Evolutionary conservation across 2,888 invertebrate genomes (phyloP).

Genomic region (Hydroisotoma schaefferi): DNA sequence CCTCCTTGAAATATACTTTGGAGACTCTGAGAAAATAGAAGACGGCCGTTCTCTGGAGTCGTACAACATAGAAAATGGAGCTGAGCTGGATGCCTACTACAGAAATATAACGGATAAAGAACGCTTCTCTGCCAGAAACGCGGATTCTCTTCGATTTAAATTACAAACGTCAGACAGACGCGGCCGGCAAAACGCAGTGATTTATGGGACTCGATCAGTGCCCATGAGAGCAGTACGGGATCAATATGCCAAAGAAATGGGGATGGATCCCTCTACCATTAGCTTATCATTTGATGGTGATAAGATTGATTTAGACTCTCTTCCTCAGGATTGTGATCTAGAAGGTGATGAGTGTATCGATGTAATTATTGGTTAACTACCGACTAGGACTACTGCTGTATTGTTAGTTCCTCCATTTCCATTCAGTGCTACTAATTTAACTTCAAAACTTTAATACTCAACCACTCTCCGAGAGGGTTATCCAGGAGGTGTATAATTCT

Average conservation of each 20-base stretch:
- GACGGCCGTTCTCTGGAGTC: not conserved
- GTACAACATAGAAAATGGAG: not conserved
- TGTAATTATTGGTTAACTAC: slow-evolving; percentile 4
- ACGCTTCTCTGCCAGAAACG: not conserved
- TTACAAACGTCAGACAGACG: slow-evolving; percentile 3
- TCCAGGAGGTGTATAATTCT: too few relatives aligned
- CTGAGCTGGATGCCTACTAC: not conserved
- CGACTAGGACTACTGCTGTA: too few relatives aligned
- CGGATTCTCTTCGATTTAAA: not conserved
- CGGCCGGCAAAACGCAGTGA: not conserved
- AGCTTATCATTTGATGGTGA: slow-evolving; percentile 1
- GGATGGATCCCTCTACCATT: not conserved
- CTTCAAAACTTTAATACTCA: too few relatives aligned
- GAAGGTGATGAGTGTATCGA: not conserved
- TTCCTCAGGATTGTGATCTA: not conserved
- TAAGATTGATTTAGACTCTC: not conserved
- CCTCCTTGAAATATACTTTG: not conserved
- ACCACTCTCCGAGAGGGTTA: too few relatives aligned
- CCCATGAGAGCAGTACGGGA: not conserved
- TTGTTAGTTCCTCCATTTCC: too few relatives aligned
- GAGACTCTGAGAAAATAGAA: not conserved
- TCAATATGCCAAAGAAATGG: not conserved
- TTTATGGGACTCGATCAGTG: not conserved
- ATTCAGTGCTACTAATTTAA: too few relatives aligned
- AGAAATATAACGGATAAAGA: not conserved